These are phyloP conservation scores for Calosoma granatense DNA, from an alignment of 1,140 invertebrate species.

Conservation along the genomic window DNA sequence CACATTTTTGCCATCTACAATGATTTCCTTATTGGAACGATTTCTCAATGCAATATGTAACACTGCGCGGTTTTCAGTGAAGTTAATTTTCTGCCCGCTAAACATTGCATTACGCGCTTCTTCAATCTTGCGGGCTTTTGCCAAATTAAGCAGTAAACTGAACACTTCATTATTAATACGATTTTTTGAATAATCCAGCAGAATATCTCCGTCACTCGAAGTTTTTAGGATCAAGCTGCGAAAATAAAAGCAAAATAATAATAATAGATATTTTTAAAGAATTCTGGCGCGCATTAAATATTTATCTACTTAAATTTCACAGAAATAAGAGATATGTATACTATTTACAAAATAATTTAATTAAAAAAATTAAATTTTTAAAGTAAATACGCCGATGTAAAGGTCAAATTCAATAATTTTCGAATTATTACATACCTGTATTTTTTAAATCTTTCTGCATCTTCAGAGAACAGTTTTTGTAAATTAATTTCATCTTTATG, in stretches of 20 bases:
- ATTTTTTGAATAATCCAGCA: constrained; percentile 97
- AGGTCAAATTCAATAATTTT: no score
- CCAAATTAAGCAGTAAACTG: constrained; percentile 68
- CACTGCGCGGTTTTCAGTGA: constrained; percentile 89
- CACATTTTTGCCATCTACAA: constrained; percentile 85
- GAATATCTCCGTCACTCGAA: constrained; percentile 75
- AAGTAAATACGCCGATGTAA: no score
- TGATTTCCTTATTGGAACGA: constrained; percentile 62
- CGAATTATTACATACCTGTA: constrained; percentile 76
- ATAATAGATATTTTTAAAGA: constrained; percentile 14
- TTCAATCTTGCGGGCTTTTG: constrained; percentile 72
- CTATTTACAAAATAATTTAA: not conserved
- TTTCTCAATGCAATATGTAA: constrained; percentile 92
- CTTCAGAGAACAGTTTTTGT: constrained; percentile 60
- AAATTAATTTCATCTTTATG: constrained; percentile 54
- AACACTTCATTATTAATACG: constrained; percentile 72
- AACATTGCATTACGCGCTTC: constrained; percentile 90
- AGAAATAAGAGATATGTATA: not conserved
- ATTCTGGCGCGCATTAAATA: constrained; percentile 10
- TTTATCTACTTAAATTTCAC: constrained; percentile 4
- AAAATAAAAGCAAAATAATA: constrained; percentile 34
- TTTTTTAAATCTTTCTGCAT: constrained; percentile 67
- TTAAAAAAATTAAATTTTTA: no score
- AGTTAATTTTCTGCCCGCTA: constrained; percentile 89
- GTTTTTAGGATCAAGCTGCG: constrained; percentile 64